A percentile compares a stretch with the other conserved stretches of the same genome.
These are phyloP conservation scores for Campoplex nolae DNA, from an alignment of 2,888 invertebrate genomes.

Conservation along the genomic window DNA sequence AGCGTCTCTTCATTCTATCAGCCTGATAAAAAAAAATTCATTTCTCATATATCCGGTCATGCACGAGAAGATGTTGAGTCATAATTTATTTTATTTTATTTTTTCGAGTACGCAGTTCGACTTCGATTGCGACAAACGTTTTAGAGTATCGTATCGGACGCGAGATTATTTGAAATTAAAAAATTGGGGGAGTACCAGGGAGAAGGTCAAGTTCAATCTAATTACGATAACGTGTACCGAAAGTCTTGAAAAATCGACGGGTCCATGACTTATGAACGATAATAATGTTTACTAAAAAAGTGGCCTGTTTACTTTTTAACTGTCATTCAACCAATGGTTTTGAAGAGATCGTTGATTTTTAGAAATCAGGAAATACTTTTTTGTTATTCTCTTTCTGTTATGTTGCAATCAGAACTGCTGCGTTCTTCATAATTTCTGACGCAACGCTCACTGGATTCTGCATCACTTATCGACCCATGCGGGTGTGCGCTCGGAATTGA, in stretches of 20 bases:
- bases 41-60: not conserved
- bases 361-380: not conserved
- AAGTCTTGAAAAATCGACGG: not conserved
- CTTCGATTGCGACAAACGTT: not conserved
- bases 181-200: not conserved
- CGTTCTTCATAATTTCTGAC: slow-evolving; percentile 44
- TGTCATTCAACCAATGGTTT: not conserved
- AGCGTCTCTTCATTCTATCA: not conserved
- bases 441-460: slow-evolving; percentile 49
- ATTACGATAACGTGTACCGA: slow-evolving; percentile 2
- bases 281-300: not conserved
- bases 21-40: slow-evolving; percentile 10
- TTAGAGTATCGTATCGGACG: not conserved
- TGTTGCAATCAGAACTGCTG: not conserved
- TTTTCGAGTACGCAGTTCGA: not conserved
- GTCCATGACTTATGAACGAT: not conserved
- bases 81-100: not conserved
- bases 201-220: slow-evolving; percentile 12
- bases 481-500: not conserved
- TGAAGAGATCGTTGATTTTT: not conserved
- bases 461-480: slow-evolving; percentile 41
- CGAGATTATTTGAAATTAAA: not conserved
- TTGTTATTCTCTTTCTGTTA: not conserved
- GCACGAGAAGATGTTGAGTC: not conserved
- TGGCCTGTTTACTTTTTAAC: not conserved